Base-by-base conservation (phyloP, 2,888 invertebrate species). In the Drosophila fungiperda region DNA sequence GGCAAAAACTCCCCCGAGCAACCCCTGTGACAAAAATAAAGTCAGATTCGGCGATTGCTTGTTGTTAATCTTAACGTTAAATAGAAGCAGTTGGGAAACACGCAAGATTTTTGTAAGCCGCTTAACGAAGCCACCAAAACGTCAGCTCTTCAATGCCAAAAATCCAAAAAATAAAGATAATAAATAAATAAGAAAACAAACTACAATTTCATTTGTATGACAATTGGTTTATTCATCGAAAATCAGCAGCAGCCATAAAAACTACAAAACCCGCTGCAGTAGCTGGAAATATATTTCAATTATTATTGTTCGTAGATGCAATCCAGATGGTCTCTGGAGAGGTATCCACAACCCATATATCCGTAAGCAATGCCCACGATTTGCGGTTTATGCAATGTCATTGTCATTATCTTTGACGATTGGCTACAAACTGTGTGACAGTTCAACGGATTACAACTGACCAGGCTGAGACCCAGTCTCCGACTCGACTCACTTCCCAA, bases 71-170 rank as follows among this genome's bases (percentile, higher is more conserved):
- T 88, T 61, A 75, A 77, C 57, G 83, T 88, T 90, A 85, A 85
- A 85, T 80, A 85, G 20, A 84, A 76, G 80, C 83, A 85, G 74
- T 68, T 72, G 57, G 62, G 89, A 85, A 90, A 85, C 88, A 90
- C 89, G 88, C 83, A 85, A 89, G 80, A 85, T 88, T 85, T 71
- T 53, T 68, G 70, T 85, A 85, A 85, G 74, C 84, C 66, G 88
- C 88, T 85, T 85, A 90, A 23, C 61, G 35, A 50, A 68, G 75
- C 53, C 68, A 53, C 73, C 23, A 36, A 58, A 42, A 48, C 58
- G 40, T 63, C 20, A 38, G n/a, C 52, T 38, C 57, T 23, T 64
- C 78, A 64, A 49, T 62, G 38, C 26, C 38, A 68, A 70, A 61
- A 62, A 35, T 29, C 29, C 5, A 42, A 40, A 54, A 81, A 54